Conservation (phyloP, 1,140 invertebrate species). For the Polypedilum vanderplanki region DNA sequence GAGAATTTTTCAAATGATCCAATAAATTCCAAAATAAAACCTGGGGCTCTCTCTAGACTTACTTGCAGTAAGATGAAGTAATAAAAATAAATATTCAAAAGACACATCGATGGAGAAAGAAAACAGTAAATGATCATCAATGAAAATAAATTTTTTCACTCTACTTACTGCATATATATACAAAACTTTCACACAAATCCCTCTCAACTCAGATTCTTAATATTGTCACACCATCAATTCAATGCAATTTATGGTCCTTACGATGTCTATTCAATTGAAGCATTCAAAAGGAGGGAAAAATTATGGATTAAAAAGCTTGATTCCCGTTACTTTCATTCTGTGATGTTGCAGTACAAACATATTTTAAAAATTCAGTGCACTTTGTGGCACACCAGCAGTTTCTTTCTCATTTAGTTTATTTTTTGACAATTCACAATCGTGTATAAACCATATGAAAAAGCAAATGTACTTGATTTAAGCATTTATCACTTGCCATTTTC, state of each 20-base stretch:
- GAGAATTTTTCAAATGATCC: slow-evolving; percentile 14
- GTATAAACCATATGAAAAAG: too few relatives aligned
- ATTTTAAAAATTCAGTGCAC: not conserved
- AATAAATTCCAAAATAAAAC: not conserved
- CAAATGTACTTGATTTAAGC: too few relatives aligned
- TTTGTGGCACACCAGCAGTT: too few relatives aligned
- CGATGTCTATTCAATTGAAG: not conserved
- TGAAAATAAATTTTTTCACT: not conserved
- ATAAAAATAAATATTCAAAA: slow-evolving; percentile 9
- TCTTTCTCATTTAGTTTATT: too few relatives aligned
- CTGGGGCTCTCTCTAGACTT: not conserved
- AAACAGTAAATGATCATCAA: not conserved
- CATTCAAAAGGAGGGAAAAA: not conserved
- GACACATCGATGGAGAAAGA: not conserved
- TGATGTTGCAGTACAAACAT: not conserved
- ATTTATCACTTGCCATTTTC: too few relatives aligned
- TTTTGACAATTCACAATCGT: too few relatives aligned
- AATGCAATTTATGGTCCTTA: slow-evolving; percentile 1
- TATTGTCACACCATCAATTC: slow-evolving; percentile 13
- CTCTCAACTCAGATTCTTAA: not conserved
- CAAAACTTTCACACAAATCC: slow-evolving; percentile 8
- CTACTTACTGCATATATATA: not conserved
- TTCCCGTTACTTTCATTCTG: slow-evolving; percentile 16
- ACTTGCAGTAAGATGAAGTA: not conserved
- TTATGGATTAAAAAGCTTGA: not conserved